Evolutionary conservation across 2,113 vertebrate genomes (phyloP).

Genomic region (Merops nubicus): DNA sequence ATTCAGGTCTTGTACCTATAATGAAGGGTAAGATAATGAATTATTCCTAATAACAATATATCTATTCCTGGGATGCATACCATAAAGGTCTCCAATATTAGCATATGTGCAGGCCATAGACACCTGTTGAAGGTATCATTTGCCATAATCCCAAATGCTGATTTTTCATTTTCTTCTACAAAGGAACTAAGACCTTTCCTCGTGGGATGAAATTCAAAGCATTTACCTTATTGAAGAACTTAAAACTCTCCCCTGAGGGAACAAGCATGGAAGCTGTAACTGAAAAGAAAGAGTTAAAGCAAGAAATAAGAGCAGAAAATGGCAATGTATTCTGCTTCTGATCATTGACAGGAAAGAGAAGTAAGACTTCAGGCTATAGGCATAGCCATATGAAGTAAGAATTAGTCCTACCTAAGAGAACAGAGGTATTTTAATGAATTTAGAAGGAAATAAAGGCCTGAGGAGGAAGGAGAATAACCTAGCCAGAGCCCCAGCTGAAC

Average conservation of each 20-base stretch:
- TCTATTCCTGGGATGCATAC: neutral
- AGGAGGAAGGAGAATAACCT: neutral
- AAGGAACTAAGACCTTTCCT: constrained; percentile 27
- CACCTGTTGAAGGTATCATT: neutral
- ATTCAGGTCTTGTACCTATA: neutral
- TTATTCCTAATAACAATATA: constrained; percentile 10
- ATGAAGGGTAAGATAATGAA: neutral
- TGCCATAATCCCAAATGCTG: constrained; percentile 30
- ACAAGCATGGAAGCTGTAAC: neutral
- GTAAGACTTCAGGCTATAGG: neutral
- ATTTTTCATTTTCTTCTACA: constrained; percentile 54
- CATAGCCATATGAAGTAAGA: neutral
- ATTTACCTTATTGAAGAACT: constrained; percentile 59
- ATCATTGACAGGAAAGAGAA: neutral
- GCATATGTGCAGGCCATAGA: constrained; percentile 19
- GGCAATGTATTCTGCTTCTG: neutral
- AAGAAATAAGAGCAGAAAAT: constrained; percentile 2
- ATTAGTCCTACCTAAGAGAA: neutral
- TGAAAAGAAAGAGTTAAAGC: constrained; percentile 60
- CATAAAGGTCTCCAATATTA: neutral
- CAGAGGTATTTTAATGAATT: neutral
- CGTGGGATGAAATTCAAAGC: constrained; percentile 51
- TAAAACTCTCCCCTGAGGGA: constrained; percentile 37
- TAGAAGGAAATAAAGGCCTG: neutral
- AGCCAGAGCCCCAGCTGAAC: neutral